phyloP scores from a whole-genome alignment of 2,113 vertebrate genomes.

The Monopterus albus region DNA sequence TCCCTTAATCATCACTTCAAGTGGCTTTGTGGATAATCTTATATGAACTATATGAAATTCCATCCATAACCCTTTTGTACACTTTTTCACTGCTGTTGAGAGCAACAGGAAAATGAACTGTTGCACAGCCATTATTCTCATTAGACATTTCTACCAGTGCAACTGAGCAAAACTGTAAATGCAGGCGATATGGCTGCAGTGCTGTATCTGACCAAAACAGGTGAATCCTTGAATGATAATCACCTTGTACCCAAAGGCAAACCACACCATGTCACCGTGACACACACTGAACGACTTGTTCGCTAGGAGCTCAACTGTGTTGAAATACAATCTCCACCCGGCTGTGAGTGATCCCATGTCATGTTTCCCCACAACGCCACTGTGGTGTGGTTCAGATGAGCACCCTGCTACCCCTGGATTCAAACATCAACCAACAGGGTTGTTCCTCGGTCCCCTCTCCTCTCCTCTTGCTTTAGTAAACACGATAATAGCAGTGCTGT shows the following conservation, averaged over 20 bases:
- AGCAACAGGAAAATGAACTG: too few relatives aligned
- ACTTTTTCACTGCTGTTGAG: too few relatives aligned
- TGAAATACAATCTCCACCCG: slow-evolving; percentile 60
- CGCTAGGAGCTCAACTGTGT: slow-evolving; percentile 37
- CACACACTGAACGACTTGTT: slow-evolving; percentile 10
- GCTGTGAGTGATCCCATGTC: slow-evolving; percentile 55
- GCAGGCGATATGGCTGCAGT: too few relatives aligned
- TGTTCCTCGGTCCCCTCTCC: slow-evolving; percentile 57
- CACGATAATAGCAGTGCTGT: slow-evolving; percentile 71
- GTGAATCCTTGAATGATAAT: slow-evolving; percentile 7
- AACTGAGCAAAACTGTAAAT: too few relatives aligned
- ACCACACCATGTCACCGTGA: slow-evolving; percentile 15
- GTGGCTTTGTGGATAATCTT: rapidly evolving
- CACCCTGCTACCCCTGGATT: slow-evolving; percentile 47
- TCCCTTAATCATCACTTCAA: background rate
- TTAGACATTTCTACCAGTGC: too few relatives aligned
- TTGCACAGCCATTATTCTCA: too few relatives aligned
- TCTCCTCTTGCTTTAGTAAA: slow-evolving; percentile 73
- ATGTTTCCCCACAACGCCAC: slow-evolving; percentile 60
- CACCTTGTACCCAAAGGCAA: slow-evolving; percentile 5
- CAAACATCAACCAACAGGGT: slow-evolving; percentile 63
- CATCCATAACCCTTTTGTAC: too few relatives aligned
- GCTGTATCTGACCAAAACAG: slow-evolving; percentile 11
- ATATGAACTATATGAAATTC: too few relatives aligned
- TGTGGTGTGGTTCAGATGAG: slow-evolving; percentile 36